These are phyloP conservation scores for Coranthus polyacanthus DNA, from an alignment of 2,797 vertebrate genomes.

Conservation along the genomic window DNA sequence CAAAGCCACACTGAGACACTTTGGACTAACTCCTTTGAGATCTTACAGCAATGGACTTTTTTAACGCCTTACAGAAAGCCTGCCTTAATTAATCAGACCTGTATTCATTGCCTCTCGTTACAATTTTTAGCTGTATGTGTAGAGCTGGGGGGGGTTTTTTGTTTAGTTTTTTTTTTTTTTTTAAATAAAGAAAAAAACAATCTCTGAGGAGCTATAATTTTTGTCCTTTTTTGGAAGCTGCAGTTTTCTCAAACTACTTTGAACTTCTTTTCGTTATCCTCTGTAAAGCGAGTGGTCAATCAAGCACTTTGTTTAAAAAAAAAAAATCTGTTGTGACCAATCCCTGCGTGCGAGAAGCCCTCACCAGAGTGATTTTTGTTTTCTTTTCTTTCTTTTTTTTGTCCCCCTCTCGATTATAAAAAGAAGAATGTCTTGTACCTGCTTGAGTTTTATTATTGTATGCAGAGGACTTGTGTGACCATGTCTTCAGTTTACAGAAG, in stretches of 20 bases:
- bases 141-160: constrained; percentile 64
- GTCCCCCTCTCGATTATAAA: constrained; percentile 41
- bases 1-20: constrained; percentile 84
- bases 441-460: constrained; percentile 71
- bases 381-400: not conserved
- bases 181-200: constrained; percentile 31
- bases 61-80: constrained; percentile 87
- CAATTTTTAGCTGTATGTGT: constrained; percentile 75
- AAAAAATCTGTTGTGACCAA: constrained; percentile 74
- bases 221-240: constrained; percentile 66
- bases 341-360: constrained; percentile 58
- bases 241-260: constrained; percentile 69
- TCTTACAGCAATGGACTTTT: constrained; percentile 83
- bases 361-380: constrained; percentile 57
- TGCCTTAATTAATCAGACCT: constrained; percentile 84
- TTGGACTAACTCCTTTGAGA: constrained; percentile 84
- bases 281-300: constrained; percentile 83
- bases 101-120: constrained; percentile 67
- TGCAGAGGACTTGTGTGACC: constrained; percentile 56
- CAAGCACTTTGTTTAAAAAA: constrained; percentile 83
- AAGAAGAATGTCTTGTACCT: constrained; percentile 71
- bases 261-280: constrained; percentile 48
- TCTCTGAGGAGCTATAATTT: constrained; percentile 72
- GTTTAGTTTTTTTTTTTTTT: constrained; percentile 52
- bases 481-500: constrained; percentile 79